These are phyloP conservation scores for Girardia tigrina DNA, from an alignment of 2,888 invertebrate species.

Conservation along the genomic window DNA sequence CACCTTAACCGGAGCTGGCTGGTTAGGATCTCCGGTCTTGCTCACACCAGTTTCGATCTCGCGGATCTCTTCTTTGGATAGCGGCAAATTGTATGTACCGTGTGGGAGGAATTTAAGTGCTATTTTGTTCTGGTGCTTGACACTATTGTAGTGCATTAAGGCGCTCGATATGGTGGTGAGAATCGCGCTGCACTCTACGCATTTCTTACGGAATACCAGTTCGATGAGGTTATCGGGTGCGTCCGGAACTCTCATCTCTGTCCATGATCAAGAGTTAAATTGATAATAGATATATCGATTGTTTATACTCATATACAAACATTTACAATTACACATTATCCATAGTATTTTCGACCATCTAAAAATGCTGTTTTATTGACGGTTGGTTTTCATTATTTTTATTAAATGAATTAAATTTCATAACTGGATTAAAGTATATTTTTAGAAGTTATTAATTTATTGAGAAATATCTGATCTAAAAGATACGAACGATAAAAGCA, in stretches of 20 bases:
- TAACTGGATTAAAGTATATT: no score
- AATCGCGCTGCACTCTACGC: not conserved
- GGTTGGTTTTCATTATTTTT: no score
- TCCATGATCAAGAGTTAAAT: no score
- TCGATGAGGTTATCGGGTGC: not conserved
- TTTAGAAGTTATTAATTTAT: no score
- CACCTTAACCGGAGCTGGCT: not conserved
- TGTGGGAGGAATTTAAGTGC: not conserved
- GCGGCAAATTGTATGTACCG: not conserved
- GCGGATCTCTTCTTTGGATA: not conserved
- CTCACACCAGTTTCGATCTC: conserved; percentile 19
- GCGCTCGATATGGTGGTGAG: not conserved
- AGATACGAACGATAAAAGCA: no score
- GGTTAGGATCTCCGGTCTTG: not conserved
- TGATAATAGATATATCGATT: no score
- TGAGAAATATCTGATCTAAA: no score
- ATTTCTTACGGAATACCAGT: not conserved
- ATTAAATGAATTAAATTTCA: no score
- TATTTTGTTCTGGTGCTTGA: not conserved
- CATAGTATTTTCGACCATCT: no score
- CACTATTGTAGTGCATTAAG: not conserved
- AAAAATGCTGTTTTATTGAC: no score
- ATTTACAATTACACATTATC: no score
- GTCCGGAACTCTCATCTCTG: conserved; percentile 1
- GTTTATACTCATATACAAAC: no score